Conservation (phyloP, 64 coral and sea anemone genomes). For the Pocillopora damicornis region DNA sequence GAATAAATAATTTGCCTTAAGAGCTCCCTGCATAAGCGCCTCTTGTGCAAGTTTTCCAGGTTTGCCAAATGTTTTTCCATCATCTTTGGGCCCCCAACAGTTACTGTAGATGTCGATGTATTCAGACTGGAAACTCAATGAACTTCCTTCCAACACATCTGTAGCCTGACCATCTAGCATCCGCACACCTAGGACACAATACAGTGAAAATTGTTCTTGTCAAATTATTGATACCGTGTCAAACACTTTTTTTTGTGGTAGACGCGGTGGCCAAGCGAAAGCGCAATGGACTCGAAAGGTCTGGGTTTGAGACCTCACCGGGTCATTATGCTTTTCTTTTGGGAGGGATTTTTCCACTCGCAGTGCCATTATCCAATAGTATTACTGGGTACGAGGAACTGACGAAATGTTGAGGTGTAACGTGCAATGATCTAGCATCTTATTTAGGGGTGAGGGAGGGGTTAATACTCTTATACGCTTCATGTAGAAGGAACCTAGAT, state of each 20-base stretch:
- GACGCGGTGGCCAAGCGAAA: no score
- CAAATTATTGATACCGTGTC: not conserved
- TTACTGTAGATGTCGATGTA: constrained; percentile 98
- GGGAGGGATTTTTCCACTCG: no score
- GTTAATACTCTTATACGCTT: no score
- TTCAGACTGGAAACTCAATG: constrained; percentile 89
- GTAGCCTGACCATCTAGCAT: constrained; percentile 96
- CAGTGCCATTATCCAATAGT: no score
- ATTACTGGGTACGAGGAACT: no score
- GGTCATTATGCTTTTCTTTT: no score
- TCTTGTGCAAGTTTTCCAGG: constrained; percentile 95
- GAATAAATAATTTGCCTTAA: constrained; percentile 49
- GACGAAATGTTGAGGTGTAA: no score
- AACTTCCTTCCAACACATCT: constrained; percentile 91
- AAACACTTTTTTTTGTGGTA: not conserved
- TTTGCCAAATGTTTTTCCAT: constrained; percentile 98
- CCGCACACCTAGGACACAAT: constrained; percentile 52
- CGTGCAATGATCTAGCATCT: no score
- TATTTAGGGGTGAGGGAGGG: no score
- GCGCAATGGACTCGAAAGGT: no score
- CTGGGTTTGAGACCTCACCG: no score
- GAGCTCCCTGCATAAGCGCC: constrained; percentile 85
- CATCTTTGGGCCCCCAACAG: constrained; percentile 98
- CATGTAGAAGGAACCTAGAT: no score
- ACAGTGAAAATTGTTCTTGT: not conserved